phyloP scores from a whole-genome alignment of 2,888 invertebrate genomes.

The Microctonus hyperodae region DNA sequence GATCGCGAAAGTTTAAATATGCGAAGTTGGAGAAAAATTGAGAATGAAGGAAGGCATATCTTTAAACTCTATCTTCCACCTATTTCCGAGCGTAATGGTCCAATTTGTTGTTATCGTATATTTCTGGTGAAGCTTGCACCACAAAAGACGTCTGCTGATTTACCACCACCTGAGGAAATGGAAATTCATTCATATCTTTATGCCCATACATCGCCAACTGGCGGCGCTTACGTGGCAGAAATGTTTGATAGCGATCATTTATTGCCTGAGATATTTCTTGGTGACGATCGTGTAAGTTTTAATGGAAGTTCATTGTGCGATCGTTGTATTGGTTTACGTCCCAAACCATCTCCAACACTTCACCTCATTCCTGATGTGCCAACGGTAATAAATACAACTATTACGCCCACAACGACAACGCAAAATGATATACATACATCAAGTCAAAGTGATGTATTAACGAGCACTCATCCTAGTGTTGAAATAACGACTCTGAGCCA shows the following conservation, averaged over 20 bases:
- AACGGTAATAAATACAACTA: conserved; percentile 33
- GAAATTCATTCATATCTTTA: conserved; percentile 76
- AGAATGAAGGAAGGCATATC: conserved; percentile 73
- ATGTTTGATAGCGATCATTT: conserved; percentile 76
- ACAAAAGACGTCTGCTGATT: conserved; percentile 70
- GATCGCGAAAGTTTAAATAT: conserved; percentile 70
- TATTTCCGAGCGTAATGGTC: conserved; percentile 84
- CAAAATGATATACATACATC: conserved; percentile 23
- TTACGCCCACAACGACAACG: conserved; percentile 38
- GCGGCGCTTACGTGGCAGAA: conserved; percentile 86
- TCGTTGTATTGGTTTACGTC: conserved; percentile 65
- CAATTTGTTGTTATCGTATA: conserved; percentile 86
- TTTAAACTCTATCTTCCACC: conserved; percentile 79
- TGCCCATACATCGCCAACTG: conserved; percentile 72
- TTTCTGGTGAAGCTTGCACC: conserved; percentile 77
- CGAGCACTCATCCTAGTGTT: conserved; percentile 31
- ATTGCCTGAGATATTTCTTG: conserved; percentile 75
- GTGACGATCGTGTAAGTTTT: conserved; percentile 68
- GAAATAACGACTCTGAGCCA: conserved; percentile 25
- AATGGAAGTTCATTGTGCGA: conserved; percentile 61
- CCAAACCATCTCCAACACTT: conserved; percentile 54
- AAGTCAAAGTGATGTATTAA: conserved; percentile 35
- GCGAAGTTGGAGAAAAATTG: conserved; percentile 70
- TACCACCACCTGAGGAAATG: conserved; percentile 76
- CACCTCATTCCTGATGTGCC: conserved; percentile 52